Base-by-base conservation (phyloP, 2,888 invertebrate species). In the Nebria brevicollis region DNA sequence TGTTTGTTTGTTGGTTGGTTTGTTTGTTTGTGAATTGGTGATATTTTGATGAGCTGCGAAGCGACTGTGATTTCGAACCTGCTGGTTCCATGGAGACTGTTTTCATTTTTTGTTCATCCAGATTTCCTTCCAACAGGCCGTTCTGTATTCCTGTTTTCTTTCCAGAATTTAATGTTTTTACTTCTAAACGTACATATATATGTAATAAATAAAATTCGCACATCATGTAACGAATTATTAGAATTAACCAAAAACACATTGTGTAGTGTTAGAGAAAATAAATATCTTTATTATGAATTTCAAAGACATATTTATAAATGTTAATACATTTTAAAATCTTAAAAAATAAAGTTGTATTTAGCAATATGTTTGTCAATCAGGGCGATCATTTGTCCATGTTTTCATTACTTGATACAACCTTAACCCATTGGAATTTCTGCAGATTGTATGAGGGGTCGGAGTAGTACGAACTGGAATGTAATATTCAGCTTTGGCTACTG, bases 341-440 rank as follows among this genome's bases (percentile, higher is more conserved):
- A 78, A 72, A 80, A 79, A 80, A 70, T 75, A 80, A 80, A 80
- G 75, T 70, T 80, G 80, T 80, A 80, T 80, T 80, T 80, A 80
- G 80, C 66, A 75, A 75, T 34, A 34, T 15, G 0, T 34, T 72
- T 34, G 42, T 77, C 72, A 77, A 72, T 77, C 77, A 2, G 77
- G 77, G 15, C 73, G 26, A 42, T 74, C 68, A 41, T 41, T 66
- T 25, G 76, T 73, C 81, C 81, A 81, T 65, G 81, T 77, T 26
- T 43, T 76, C 64, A 81, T 77, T 13, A 81, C 43, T 81, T 81
- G 75, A 72, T 77, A 42, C 41, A 76, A 25, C 11, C 81, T 26
- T 66, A 77, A 42, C 25, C 81, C 81, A 73, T 81, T 74, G 26
- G 72, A 76, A 25, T 73, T 54, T 66, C 66, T 81, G 4, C 13